phyloP scores from a whole-genome alignment of 1,140 invertebrate species.

The Lycorma delicatula region DNA sequence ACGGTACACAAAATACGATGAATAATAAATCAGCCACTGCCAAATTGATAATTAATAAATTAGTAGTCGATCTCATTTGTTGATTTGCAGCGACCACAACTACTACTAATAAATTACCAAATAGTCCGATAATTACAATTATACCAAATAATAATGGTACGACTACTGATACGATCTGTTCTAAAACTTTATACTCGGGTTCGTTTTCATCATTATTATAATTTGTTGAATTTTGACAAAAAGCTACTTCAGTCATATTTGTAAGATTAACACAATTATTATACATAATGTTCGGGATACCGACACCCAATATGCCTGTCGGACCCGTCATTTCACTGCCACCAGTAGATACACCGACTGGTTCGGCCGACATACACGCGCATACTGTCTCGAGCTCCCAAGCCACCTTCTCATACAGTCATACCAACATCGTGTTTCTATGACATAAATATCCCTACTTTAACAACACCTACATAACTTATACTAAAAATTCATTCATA shows the following conservation, averaged over 20 bases:
- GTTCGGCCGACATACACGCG: too few relatives aligned
- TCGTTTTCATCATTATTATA: constrained; percentile 20
- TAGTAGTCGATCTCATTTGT: constrained; percentile 88
- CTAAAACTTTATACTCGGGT: constrained; percentile 36
- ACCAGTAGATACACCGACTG: too few relatives aligned
- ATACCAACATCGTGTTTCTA: too few relatives aligned
- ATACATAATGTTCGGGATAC: constrained; percentile 13
- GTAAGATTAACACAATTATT: constrained; percentile 19
- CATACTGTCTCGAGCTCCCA: too few relatives aligned
- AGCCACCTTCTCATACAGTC: too few relatives aligned
- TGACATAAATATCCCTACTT: too few relatives aligned
- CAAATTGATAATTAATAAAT: constrained; percentile 81
- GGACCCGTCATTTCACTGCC: not conserved
- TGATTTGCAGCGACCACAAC: constrained; percentile 74
- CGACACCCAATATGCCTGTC: not conserved
- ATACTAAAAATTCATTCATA: too few relatives aligned
- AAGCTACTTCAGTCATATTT: constrained; percentile 13
- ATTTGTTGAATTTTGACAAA: constrained; percentile 1
- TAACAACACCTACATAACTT: too few relatives aligned
- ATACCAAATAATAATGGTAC: constrained; percentile 83
- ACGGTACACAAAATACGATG: constrained; percentile 92
- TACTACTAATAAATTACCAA: constrained; percentile 74
- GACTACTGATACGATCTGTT: constrained; percentile 55
- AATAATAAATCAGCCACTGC: constrained; percentile 88
- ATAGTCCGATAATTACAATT: constrained; percentile 75